phyloP scores from a whole-genome alignment of 2,113 vertebrate species.

The Pelmatolapia mariae region DNA sequence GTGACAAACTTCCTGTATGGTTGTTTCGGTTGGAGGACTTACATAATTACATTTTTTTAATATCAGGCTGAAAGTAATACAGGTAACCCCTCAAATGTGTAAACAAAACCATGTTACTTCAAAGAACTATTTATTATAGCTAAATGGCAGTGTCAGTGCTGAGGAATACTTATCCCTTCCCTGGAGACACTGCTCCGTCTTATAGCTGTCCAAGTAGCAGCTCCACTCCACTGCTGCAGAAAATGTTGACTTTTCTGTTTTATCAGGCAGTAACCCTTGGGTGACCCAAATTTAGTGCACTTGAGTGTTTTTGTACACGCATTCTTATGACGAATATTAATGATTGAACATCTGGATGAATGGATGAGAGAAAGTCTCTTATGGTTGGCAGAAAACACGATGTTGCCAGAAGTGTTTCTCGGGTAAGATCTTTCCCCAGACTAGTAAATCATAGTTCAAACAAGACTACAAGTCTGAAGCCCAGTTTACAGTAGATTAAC shows the following conservation, averaged over 20 bases:
- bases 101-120: background rate
- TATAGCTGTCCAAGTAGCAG: background rate
- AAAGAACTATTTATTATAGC: background rate
- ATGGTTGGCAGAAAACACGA: background rate
- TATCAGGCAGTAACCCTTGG: background rate
- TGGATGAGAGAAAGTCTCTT: background rate
- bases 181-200: background rate
- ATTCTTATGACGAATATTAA: background rate
- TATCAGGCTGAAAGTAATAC: background rate
- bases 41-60: background rate
- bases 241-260: background rate
- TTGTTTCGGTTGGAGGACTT: background rate
- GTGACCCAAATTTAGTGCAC: background rate
- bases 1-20: background rate
- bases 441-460: background rate
- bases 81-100: background rate
- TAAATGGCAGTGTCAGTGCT: background rate
- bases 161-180: background rate
- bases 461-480: background rate
- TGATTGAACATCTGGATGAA: background rate
- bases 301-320: background rate
- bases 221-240: background rate
- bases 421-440: background rate
- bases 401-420: background rate
- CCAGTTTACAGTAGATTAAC: background rate